Base-by-base conservation (phyloP, 1,140 invertebrate genomes). In the Pygmarrhopalites habei region DNA sequence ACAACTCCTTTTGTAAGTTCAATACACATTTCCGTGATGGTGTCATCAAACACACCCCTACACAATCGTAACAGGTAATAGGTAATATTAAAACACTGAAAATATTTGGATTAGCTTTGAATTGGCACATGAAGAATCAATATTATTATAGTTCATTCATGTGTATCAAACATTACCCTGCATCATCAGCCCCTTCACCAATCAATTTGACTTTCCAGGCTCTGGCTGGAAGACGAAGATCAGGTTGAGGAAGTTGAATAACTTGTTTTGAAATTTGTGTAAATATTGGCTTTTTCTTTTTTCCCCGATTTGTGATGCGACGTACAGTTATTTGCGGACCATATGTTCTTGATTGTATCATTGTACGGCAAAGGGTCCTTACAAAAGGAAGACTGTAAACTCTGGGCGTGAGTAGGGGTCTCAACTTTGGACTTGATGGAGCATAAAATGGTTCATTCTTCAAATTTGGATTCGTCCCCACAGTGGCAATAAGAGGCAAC, bases 21-120 rank as follows among this genome's bases (percentile, higher is more conserved):
- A 66, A 64, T 76, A 71, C 84, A 85, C 82, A 86, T 85, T 72
- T 85, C 83, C 2, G 84, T 85, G 30, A 86, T 85, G 1, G 83
- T 86, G 73, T 86, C 85, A 74, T 86, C 84, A 77, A 85, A 86
- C 15, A 86, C 85, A 21, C 84, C 84, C 0, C n/a, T n/a, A n/a
- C n/a, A n/a, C n/a, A n/a, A n/a, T n/a, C n/a, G n/a, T n/a, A n/a
- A n/a, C n/a, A n/a, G n/a, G n/a, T 83, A 78, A 51, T n/a, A 12
- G 21, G 21, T 14, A 51, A 23, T 17, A 51, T 51, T 17, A 15
- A 51, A 51, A 25, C 21, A 51, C 15, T 41, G 28, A 2, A n/a
- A n/a, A n/a, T n/a, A n/a, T n/a, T n/a, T n/a, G n/a, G n/a, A n/a
- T n/a, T n/a, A n/a, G n/a, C n/a, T n/a, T n/a, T n/a, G n/a, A n/a